Base-by-base conservation (phyloP, 1,140 invertebrate species). In the Brachystomella parvula region DNA sequence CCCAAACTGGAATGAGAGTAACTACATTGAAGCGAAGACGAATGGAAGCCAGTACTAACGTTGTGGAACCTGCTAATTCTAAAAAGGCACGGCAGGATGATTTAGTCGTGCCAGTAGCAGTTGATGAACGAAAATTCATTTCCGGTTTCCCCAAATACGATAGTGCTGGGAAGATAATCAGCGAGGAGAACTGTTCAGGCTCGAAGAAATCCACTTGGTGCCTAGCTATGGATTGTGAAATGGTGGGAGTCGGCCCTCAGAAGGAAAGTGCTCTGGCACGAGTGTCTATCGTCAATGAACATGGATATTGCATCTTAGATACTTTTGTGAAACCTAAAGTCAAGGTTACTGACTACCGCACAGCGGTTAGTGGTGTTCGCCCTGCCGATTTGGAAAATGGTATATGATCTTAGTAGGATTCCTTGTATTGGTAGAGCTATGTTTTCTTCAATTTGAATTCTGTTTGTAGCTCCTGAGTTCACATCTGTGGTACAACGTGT, bases 181-280 rank as follows among this genome's bases (percentile, higher is more conserved):
- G 9, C 49, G n/a, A n/a, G 49, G 9, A 9, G 24, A 53, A 26
- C 6, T 53, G 3, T 3, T 15, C 49, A 53, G 49, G 12, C 9
- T 24, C 9, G 9, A 15, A 53, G 49, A 53, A 24, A 26, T 24
- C 3, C 12, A 53, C 49, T 17, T 53, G 49, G 49, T 53, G 49
- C 49, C 6, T 53, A 15, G 92, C 89, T 0, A 89, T 98, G 76
- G 95, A 98, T 78, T 98, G 95, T 78, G 95, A 98, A 78, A 97
- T 97, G 90, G 94, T 98, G 0, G 94, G 94, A 0, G 86, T 92
- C 31, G 92, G 92, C 0, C 79, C 80, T 66, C 60, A 66, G 33
- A 53, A 53, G 49, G 89, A 92, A 29, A 88, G 86, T 75, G 89
- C 93, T 81, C 72, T 96, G 58, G 94, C 92, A 0, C 78, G 94